Base-by-base conservation (phyloP, 2,797 vertebrate genomes). In the Trachops cirrhosus region DNA sequence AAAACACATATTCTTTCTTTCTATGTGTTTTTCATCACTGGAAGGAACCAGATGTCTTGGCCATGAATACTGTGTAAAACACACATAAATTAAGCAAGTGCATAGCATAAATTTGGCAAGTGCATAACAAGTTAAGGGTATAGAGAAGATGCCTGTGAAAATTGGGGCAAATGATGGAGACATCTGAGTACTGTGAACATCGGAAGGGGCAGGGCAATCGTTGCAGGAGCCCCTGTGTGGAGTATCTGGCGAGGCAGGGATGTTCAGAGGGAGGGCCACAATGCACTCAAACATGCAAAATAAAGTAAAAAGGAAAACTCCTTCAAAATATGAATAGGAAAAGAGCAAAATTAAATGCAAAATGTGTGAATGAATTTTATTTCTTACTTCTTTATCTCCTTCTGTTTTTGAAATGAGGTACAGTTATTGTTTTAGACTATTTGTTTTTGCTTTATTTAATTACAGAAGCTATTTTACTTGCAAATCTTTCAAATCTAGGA, bases 91-190 rank as follows among this genome's bases (percentile, higher is more conserved):
- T 85, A 96, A 96, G 10, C 26, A 85, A 96, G 39, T 54, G 1
- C 37, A 37, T 67, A 88, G 82, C 26, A 62, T 88, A 88, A 90
- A 88, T 95, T 83, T 90, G 92, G 12, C n/a, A 87, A 97, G 19
- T 64, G 2, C 48, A 44, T 75, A 88, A 85, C 29, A 83, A 46
- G 62, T 84, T 90, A 64, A 83, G 57, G 62, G 64, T 32, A 57
- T 4, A 64, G 74, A 87, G 48, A 86, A 62, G 70, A 71, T 9
- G 12, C 8, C 59, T 59, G 6, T 32, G 34, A 92, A 54, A 89
- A 74, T 0, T 32, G 29, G 16, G 22, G 39, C 50, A 59, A 92
- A 75, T 39, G 59, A 46, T 64, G 37, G 34, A 70, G 73, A 46
- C 14, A 26, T 48, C 15, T 57, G 37, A 67, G 52, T 80, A 68